Evolutionary conservation across 2,113 vertebrate genomes (phyloP).

Genomic region (Stigmatopora nigra): DNA sequence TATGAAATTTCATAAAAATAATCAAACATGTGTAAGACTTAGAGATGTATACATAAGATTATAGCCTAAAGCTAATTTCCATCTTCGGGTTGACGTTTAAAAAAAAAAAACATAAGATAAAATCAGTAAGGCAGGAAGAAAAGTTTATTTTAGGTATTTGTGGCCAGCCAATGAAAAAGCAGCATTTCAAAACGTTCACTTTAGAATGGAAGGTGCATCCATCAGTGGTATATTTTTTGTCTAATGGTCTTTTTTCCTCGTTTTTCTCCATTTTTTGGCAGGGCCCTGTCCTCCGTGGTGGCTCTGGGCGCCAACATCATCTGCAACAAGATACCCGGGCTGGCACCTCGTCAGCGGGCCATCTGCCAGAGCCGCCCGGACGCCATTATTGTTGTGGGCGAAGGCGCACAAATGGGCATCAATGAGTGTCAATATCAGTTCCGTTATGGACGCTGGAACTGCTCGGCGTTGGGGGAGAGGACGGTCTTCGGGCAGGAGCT

Average conservation of each 20-base stretch:
- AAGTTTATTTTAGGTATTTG: background rate
- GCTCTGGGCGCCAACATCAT: constrained; percentile 87
- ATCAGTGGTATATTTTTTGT: constrained; percentile 22
- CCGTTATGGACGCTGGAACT: constrained; percentile 96
- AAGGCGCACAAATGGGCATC: constrained; percentile 99
- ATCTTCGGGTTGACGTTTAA: no score
- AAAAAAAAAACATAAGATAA: no score
- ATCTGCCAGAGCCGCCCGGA: constrained; percentile 99
- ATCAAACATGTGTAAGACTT: no score
- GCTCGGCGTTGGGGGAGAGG: constrained; percentile 93
- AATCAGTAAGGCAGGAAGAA: no score
- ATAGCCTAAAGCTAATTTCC: no score
- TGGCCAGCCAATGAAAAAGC: background rate
- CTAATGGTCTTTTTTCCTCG: constrained; percentile 3
- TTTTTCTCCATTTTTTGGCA: constrained; percentile 41
- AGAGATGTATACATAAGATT: no score
- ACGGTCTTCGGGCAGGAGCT: constrained; percentile 98
- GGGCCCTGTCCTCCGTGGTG: constrained; percentile 75
- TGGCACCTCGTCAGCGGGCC: constrained; percentile 94
- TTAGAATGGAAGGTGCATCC: constrained; percentile 35
- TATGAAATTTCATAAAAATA: no score
- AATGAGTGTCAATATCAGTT: constrained; percentile 99
- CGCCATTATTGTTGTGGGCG: constrained; percentile 98
- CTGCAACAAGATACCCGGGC: constrained; percentile 99
- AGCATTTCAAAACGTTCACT: constrained; percentile 22